Conservation (phyloP, 2,113 vertebrate genomes). For the Chloropsis cyanopogon region DNA sequence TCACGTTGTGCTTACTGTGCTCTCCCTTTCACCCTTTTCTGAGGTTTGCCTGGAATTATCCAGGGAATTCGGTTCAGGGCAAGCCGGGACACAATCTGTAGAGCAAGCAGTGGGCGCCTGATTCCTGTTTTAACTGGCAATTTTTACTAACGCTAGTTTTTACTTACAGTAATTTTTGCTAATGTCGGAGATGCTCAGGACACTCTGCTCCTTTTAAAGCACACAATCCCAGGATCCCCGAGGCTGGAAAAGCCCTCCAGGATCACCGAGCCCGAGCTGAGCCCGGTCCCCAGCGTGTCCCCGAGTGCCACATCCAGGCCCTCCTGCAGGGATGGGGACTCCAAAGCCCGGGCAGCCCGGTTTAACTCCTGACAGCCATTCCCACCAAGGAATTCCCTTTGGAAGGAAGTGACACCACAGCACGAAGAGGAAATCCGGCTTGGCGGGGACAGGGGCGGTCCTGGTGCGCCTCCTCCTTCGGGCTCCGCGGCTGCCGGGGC, state of each 20-base stretch:
- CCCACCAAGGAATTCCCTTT: accelerated
- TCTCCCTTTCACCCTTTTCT: neutral
- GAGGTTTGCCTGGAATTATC: neutral
- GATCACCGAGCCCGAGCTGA: accelerated
- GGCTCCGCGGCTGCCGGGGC: too few species aligned
- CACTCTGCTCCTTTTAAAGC: neutral
- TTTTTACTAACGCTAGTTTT: neutral
- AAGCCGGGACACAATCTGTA: neutral
- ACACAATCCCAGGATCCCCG: accelerated
- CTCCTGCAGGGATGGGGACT: accelerated
- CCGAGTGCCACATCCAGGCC: neutral
- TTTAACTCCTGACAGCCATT: accelerated
- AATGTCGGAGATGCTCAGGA: accelerated
- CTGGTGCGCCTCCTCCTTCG: accelerated
- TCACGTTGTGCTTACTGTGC: neutral
- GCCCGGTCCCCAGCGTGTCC: accelerated
- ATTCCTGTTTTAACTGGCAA: too few species aligned
- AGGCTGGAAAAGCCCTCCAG: neutral
- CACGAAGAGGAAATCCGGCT: accelerated
- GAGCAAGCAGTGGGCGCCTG: neutral
- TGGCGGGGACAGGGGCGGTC: accelerated
- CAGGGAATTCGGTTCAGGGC: neutral
- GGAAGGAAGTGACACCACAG: neutral
- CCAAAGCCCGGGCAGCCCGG: accelerated
- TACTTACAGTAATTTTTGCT: neutral